Evolutionary conservation across 2,888 invertebrate genomes (phyloP), one percentile per base, ranked within the genome.

Genomic region (Ligdia adustata): DNA sequence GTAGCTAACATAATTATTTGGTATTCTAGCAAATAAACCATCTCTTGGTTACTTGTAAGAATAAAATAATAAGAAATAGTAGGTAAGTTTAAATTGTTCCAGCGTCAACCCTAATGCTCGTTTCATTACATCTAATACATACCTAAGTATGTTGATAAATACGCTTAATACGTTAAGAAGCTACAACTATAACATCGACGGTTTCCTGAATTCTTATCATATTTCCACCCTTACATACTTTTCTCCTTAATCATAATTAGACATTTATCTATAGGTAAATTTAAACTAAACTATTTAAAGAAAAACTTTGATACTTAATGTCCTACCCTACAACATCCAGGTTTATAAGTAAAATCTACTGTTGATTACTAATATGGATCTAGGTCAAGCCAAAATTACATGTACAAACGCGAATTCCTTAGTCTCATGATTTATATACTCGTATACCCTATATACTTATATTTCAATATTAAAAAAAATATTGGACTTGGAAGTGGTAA

Each of bases 91-190:
- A 75, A 76, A 72, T 89, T 90, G 90, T 88, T 89, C 90, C 90
- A 82, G 87, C 74, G 55, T 89, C 89, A 90, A 90, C 89, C 89
- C 75, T 78, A 69, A 66, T 78, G 78, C 75, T 74, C 61, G 65
- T 69, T 49, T 27, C 14, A 32, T 37, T n/a, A n/a, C n/a, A n/a
- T n/a, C n/a, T n/a, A n/a, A n/a, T n/a, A n/a, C n/a, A n/a, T n/a
- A n/a, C n/a, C n/a, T n/a, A n/a, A n/a, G n/a, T n/a, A n/a, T n/a
- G n/a, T n/a, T n/a, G n/a, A n/a, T n/a, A n/a, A n/a, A n/a, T n/a
- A n/a, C n/a, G 5, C 4, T 6, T 58, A 50, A n/a, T n/a, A n/a
- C n/a, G n/a, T n/a, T n/a, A 24, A 12, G n/a, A 9, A 9, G 7
- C 73, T 85, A 84, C 55, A 63, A 50, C 82, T 86, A 83, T 62